phyloP scores from a whole-genome alignment of 2,113 vertebrate species.

The Micronycteris hirsuta region DNA sequence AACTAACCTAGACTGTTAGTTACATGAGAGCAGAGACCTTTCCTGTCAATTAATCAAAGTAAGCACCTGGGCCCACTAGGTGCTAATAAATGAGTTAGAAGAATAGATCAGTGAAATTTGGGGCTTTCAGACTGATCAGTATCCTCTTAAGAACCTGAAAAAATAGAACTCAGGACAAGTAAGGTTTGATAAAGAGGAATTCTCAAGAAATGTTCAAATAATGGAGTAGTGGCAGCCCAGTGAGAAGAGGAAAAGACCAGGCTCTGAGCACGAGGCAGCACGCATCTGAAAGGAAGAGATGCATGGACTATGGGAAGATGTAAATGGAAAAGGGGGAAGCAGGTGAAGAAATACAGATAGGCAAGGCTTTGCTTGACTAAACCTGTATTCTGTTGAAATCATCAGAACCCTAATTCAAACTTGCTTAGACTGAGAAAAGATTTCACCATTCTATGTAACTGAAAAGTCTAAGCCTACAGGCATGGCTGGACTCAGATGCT shows the following conservation, averaged over 20 bases:
- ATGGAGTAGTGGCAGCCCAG: not conserved
- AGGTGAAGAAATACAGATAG: not conserved
- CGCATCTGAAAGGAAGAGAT: not conserved
- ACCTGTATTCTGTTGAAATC: not conserved
- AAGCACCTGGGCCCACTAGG: not conserved
- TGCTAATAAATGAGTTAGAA: not conserved
- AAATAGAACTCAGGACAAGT: not conserved
- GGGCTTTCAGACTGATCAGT: not conserved
- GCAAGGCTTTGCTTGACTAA: not conserved
- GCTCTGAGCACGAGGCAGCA: not conserved
- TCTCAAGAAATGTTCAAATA: not conserved
- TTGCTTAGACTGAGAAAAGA: not conserved
- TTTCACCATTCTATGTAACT: not conserved
- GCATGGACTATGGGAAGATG: not conserved
- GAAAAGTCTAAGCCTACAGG: not conserved
- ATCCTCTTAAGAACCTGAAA: not conserved
- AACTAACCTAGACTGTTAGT: not conserved
- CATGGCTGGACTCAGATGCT: not conserved
- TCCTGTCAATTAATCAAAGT: not conserved
- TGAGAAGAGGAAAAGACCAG: not conserved
- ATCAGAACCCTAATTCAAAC: not conserved
- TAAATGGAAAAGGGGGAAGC: not conserved
- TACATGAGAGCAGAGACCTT: not conserved
- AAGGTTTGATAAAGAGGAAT: not conserved
- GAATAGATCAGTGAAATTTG: not conserved